These are phyloP conservation scores for Omphaloscelis lunosa DNA, from an alignment of 2,888 invertebrate genomes.

Conservation along the genomic window DNA sequence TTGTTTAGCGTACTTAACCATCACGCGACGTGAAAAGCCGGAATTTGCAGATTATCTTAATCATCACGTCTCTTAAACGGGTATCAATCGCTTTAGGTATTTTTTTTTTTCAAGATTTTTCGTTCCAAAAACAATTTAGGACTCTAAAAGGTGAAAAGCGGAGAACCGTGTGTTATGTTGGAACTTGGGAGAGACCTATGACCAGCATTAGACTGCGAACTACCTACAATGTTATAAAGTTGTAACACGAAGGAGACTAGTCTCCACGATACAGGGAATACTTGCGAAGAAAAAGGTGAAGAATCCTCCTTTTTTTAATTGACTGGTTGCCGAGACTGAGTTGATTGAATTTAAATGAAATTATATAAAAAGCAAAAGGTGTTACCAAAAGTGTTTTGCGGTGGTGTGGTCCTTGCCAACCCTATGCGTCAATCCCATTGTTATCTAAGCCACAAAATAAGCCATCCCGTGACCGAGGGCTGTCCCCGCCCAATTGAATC, in stretches of 20 bases:
- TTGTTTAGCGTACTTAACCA: background rate
- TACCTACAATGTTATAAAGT: too few species aligned
- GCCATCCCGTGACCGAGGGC: constrained; percentile 75
- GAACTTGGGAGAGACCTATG: background rate
- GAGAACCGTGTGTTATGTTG: background rate
- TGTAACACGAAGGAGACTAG: background rate
- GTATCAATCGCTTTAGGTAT: background rate
- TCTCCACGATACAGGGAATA: too few species aligned
- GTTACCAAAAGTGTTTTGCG: background rate
- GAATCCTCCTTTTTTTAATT: too few species aligned
- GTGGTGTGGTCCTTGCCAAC: constrained; percentile 63
- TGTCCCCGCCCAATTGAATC: constrained; percentile 82
- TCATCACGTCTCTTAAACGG: background rate
- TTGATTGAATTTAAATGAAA: background rate
- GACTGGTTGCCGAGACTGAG: background rate
- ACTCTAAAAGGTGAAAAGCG: background rate
- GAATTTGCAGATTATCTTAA: background rate
- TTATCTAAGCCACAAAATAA: constrained; percentile 84
- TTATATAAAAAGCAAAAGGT: background rate
- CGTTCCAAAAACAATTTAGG: background rate
- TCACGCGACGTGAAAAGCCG: background rate
- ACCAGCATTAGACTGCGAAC: background rate
- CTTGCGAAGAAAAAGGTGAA: too few species aligned
- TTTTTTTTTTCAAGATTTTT: background rate
- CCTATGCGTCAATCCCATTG: constrained; percentile 75